Percentiles rank a stretch among this genome's conserved stretches.
phyloP scores from a whole-genome alignment of 2,113 vertebrate species.

The Microtus montanus region DNA sequence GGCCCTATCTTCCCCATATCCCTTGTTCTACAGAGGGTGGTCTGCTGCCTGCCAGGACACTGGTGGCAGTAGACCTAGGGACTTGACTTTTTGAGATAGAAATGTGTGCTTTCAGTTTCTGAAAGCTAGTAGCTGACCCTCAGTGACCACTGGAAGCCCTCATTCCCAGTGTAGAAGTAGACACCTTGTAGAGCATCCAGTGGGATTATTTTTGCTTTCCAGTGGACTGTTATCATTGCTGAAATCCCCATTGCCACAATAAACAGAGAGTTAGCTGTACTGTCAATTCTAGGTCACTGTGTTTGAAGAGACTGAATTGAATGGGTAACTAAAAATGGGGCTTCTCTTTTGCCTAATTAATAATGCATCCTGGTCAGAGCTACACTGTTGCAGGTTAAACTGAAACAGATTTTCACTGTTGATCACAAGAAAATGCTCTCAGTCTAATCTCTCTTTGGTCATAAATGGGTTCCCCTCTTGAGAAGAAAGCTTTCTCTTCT shows the following conservation, averaged over 20 bases:
- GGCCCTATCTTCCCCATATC: not conserved
- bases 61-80: not conserved
- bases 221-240: slow-evolving; percentile 22
- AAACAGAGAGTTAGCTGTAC: slow-evolving; percentile 76
- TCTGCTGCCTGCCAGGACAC: not conserved
- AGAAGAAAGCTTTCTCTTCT: not conserved
- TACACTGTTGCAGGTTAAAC: slow-evolving; percentile 13
- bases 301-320: slow-evolving; percentile 46
- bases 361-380: slow-evolving; percentile 39
- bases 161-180: not conserved
- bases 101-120: not conserved
- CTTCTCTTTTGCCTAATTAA: slow-evolving; percentile 61
- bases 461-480: not conserved
- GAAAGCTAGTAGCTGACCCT: not conserved
- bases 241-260: not conserved
- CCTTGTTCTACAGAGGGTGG: not conserved
- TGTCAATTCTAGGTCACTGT: slow-evolving; percentile 57
- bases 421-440: not conserved
- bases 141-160: not conserved
- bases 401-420: slow-evolving; percentile 23
- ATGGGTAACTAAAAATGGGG: slow-evolving; percentile 51
- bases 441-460: not conserved
- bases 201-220: slow-evolving; percentile 17
- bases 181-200: not conserved
- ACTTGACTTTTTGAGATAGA: not conserved